Base-by-base conservation (phyloP, 1,140 invertebrate genomes). In the Halotydeus destructor region DNA sequence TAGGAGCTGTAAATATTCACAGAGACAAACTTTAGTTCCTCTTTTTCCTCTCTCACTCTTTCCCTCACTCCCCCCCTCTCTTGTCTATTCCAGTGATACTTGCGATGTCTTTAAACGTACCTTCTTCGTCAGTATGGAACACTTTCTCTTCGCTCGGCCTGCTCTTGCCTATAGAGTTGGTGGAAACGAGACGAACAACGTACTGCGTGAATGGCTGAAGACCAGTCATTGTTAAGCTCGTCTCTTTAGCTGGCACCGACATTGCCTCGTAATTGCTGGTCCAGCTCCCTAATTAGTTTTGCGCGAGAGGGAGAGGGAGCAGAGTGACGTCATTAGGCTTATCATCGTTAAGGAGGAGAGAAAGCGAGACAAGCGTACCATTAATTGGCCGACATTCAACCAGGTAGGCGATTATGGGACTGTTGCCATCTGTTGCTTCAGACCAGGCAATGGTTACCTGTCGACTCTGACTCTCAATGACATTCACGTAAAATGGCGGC, bases 141-240 rank as follows among this genome's bases (percentile, higher is more conserved):
- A 76, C 73, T 12, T 82, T 70, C 31, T 77, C 70, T 53, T 81
- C 74, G 52, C 81, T 85, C 2, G 80, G 77, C 54, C 81, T 75
- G 50, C 84, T 85, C 44, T 76, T 68, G 5, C 65, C 65, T 0
- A 65, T 52, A 3, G 56, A 53, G 50, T 67, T 67, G 58, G 84
- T 78, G 1, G 85, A 85, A 49, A 83, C 71, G 48, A 91, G 74
- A 49, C 84, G 68, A 45, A 91, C 69, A 54, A 86, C 76, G 62
- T 91, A 94, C n/a, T 72, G 73, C 39, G 76, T 82, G 1, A 83
- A 76, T 1, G 86, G 85, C 40, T 75, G 71, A 2, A 94, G 64
- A 50, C 76, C 76, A 47, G 72, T 71, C 11, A 41, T 19, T 39
- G 19, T 93, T 5, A 46, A 19, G 5, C 38, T 40, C 25, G 5